These are phyloP conservation scores for Xenopus laevis DNA, from an alignment of 2,113 vertebrate species.

Conservation along the genomic window DNA sequence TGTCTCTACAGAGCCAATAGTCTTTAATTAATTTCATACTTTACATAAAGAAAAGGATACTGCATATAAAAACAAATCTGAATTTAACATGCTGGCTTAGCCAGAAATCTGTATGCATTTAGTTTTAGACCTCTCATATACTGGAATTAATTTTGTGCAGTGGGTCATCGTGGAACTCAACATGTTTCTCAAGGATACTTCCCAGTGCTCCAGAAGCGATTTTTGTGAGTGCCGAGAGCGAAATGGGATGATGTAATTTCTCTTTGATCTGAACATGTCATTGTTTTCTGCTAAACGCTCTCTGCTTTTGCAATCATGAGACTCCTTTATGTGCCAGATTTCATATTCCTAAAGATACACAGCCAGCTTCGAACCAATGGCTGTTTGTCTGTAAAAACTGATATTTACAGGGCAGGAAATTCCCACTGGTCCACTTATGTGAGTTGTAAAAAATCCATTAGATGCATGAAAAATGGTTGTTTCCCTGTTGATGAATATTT, in stretches of 20 bases:
- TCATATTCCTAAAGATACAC: constrained; percentile 1
- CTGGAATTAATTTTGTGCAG: not conserved
- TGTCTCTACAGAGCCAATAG: too few relatives aligned
- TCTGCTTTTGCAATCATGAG: constrained; percentile 31
- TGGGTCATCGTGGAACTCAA: constrained; percentile 6
- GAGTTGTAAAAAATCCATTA: not conserved
- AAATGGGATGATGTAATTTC: constrained; percentile 26
- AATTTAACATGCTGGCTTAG: not conserved
- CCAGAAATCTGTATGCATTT: not conserved
- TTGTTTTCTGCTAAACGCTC: constrained; percentile 36
- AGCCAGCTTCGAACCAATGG: constrained; percentile 11
- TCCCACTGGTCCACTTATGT: not conserved
- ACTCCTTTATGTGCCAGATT: constrained; percentile 27
- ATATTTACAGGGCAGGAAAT: not conserved
- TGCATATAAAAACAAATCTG: not conserved
- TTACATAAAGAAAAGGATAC: too few relatives aligned
- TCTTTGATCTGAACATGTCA: constrained; percentile 39
- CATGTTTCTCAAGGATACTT: constrained; percentile 20
- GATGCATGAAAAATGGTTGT: too few relatives aligned
- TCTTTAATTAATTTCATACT: too few relatives aligned
- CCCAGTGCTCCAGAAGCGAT: constrained; percentile 5
- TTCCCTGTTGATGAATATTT: too few relatives aligned
- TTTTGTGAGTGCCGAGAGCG: constrained; percentile 11
- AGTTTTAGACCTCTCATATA: not conserved
- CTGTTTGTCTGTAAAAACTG: constrained; percentile 9